Evolutionary conservation across 2,113 vertebrate species (phyloP), one percentile per base, ranked within the genome.

Genomic region (Hassar affinis): DNA sequence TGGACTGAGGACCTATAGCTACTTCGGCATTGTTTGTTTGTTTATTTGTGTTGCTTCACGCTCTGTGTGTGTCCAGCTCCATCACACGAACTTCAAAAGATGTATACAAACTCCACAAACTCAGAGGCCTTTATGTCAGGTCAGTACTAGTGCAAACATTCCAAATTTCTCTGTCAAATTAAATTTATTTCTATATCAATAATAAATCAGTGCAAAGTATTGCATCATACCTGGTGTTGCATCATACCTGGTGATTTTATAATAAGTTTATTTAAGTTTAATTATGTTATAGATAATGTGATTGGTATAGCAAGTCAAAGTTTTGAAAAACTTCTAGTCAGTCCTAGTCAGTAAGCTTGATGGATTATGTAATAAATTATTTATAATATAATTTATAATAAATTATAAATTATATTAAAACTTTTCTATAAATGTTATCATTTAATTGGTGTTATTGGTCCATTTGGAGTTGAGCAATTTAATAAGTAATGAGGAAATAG

Each of bases 51-150:
- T n/a, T n/a, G n/a, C n/a, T n/a, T n/a, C n/a, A n/a, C n/a, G n/a
- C n/a, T n/a, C n/a, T n/a, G n/a, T n/a, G n/a, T n/a, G n/a, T n/a
- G 78, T 54, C 80, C 59, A 78, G 85, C 85, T 77, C 62, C 86
- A 59, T 54, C 84, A 78, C 85, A 87, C 54, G 71, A 61, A 78
- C 76, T 61, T 84, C 83, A 59, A 54, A 77, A 87, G 62, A 85
- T 17, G 27, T 79, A 82, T 52, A 45, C 76, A 54, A 33, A 79
- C 54, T 74, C 76, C n/a, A 42, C 74, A 64, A 54, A 75, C 42
- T 74, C 78, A 45, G 72, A 81, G 20, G 56, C 72, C 79, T 33
- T 83, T 27, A 30, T 42, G 35, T 88, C 84, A 91, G 92, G 92
- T 93, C 30, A 52, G 79, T 81, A 33, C 52, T 12, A 2, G 10